phyloP scores from a whole-genome alignment of 2,797 vertebrate genomes.

The Notolabrus celidotus region DNA sequence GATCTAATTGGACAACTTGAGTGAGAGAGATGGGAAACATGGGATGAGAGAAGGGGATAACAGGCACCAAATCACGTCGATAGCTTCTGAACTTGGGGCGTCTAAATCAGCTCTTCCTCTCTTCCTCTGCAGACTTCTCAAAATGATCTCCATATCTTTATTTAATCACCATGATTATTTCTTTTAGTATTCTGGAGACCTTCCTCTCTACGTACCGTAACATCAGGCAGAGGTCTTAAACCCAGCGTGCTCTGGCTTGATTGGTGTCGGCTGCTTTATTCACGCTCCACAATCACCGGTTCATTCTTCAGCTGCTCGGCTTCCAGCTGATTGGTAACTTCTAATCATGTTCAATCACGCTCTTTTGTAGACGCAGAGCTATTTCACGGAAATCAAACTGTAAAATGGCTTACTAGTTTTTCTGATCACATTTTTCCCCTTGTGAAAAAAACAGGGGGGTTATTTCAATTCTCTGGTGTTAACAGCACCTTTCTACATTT shows the following conservation, averaged over 20 bases:
- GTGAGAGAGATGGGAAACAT: too few species aligned
- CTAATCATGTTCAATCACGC: slow-evolving; percentile 1
- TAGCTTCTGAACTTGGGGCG: too few species aligned
- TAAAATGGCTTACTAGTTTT: neutral
- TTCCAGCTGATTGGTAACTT: slow-evolving; percentile 5
- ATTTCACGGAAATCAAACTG: neutral
- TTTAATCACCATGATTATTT: neutral
- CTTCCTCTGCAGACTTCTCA: too few species aligned
- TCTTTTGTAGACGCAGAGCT: neutral
- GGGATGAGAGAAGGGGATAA: too few species aligned
- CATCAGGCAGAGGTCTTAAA: neutral
- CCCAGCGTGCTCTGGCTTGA: neutral
- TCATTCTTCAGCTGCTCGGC: slow-evolving; percentile 12
- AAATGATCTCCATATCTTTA: neutral
- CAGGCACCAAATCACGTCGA: too few species aligned
- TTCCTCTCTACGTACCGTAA: too few species aligned
- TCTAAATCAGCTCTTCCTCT: too few species aligned
- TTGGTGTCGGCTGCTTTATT: slow-evolving; percentile 3
- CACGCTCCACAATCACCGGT: neutral
- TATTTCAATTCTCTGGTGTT: neutral
- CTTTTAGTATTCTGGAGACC: neutral
- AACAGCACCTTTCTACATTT: neutral
- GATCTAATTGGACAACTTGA: too few species aligned
- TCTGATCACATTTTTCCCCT: too few species aligned
- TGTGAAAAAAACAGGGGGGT: too few species aligned